Evolutionary conservation across 2,888 invertebrate species (phyloP).

Genomic region (Torymus texanus): DNA sequence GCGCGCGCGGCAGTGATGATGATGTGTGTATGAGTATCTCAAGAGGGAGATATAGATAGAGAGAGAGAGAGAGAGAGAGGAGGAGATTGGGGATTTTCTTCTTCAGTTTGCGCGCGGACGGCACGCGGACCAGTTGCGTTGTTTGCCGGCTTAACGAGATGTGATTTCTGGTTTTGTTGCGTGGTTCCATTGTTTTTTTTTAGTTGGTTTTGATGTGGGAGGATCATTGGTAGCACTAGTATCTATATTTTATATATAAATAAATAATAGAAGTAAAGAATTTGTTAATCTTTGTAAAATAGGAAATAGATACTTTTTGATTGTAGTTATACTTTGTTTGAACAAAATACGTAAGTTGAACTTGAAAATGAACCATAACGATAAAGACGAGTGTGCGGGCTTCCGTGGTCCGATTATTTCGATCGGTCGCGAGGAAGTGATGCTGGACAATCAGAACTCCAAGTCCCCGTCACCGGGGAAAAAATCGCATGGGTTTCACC

Average conservation of each 20-base stretch:
- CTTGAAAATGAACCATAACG: slow-evolving; percentile 63
- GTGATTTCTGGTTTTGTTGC: no score
- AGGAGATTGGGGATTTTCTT: background rate
- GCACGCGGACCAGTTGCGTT: background rate
- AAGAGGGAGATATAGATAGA: no score
- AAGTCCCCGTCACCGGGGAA: slow-evolving; percentile 40
- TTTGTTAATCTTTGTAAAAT: no score
- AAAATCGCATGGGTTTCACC: slow-evolving; percentile 81
- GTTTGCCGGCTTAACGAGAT: no score
- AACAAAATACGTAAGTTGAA: slow-evolving; percentile 22
- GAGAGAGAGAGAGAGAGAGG: no score
- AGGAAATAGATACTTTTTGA: no score
- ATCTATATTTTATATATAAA: no score
- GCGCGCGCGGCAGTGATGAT: background rate
- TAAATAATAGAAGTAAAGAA: no score
- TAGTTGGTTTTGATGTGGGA: no score
- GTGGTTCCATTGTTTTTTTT: no score
- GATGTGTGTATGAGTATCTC: no score
- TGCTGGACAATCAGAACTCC: slow-evolving; percentile 55
- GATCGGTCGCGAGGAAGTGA: slow-evolving; percentile 59
- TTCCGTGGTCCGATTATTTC: slow-evolving; percentile 54
- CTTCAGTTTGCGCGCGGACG: slow-evolving; percentile 20
- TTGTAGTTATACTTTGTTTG: background rate
- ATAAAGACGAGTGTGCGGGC: background rate
- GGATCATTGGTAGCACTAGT: no score